Evolutionary conservation across 2,113 vertebrate genomes (phyloP).

Genomic region (Mesitornis unicolor): DNA sequence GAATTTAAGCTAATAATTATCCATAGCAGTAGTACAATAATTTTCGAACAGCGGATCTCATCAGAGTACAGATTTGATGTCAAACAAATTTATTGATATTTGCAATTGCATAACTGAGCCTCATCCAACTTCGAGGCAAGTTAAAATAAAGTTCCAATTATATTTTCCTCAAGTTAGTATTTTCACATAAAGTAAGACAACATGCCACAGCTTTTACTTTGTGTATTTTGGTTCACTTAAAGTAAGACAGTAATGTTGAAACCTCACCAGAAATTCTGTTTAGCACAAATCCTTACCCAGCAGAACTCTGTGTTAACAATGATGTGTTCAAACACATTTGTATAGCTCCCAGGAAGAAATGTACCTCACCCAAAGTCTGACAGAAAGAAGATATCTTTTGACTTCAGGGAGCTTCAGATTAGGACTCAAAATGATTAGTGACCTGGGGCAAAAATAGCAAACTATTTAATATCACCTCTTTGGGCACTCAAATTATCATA

Average conservation of each 20-base stretch:
- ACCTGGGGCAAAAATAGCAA: neutral
- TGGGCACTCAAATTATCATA: slow-evolving; percentile 32
- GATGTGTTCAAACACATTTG: neutral
- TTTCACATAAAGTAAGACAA: neutral
- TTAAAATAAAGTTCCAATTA: neutral
- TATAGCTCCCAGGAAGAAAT: neutral
- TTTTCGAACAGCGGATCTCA: neutral
- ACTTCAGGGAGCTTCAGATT: neutral
- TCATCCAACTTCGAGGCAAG: neutral
- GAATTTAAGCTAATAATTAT: neutral
- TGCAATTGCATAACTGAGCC: neutral
- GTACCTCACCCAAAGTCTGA: neutral
- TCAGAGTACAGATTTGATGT: neutral
- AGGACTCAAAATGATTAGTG: neutral
- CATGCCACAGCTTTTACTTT: neutral
- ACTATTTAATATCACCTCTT: slow-evolving; percentile 44
- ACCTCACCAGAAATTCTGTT: neutral
- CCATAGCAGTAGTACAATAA: neutral
- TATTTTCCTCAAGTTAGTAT: neutral
- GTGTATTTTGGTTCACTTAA: neutral
- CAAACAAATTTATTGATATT: neutral
- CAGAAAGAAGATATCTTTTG: neutral
- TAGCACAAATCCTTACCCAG: neutral
- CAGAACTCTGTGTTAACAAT: neutral
- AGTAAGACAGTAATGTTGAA: neutral